Percentiles rank a stretch among this genome's conserved stretches.
Evolutionary conservation across 1,140 invertebrate genomes (phyloP).

Genomic region (Cydia amplana): DNA sequence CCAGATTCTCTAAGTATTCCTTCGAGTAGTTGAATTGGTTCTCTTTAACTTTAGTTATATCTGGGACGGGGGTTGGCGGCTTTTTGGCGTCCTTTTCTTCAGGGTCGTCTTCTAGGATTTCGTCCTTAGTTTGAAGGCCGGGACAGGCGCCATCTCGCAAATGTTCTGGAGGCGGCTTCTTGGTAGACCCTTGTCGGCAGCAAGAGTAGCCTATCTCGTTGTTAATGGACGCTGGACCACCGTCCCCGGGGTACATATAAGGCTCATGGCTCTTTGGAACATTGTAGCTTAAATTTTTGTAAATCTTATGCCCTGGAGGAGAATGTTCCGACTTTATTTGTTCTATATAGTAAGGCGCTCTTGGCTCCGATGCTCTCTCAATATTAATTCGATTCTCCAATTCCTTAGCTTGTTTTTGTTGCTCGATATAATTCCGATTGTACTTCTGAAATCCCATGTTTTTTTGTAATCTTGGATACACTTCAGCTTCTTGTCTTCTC

Average conservation of each 20-base stretch:
- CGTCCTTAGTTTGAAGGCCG: conserved; percentile 86
- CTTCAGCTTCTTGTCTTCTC: conserved; percentile 52
- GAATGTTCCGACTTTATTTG: conserved; percentile 79
- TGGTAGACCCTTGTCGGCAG: conserved; percentile 85
- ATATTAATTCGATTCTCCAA: conserved; percentile 47
- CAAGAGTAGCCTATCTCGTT: conserved; percentile 84
- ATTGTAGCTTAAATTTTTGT: conserved; percentile 73
- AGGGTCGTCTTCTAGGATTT: conserved; percentile 81
- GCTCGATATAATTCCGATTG: conserved; percentile 55
- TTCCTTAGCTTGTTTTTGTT: conserved; percentile 52
- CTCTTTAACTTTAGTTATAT: conserved; percentile 67
- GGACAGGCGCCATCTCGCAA: conserved; percentile 85
- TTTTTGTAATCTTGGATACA: conserved; percentile 59
- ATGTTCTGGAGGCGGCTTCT: conserved; percentile 85
- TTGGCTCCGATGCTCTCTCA: conserved; percentile 52
- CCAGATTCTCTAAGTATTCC: conserved; percentile 82
- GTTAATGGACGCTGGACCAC: conserved; percentile 82
- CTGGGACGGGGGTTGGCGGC: conserved; percentile 56
- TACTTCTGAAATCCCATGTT: conserved; percentile 72
- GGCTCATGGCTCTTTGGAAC: conserved; percentile 67
- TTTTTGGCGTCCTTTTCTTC: conserved; percentile 73
- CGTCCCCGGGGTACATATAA: conserved; percentile 84
- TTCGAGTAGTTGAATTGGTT: conserved; percentile 77
- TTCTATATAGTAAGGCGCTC: conserved; percentile 75
- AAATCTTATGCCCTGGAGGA: conserved; percentile 77